phyloP scores from a whole-genome alignment of 2,113 vertebrate genomes.

The Amazona vittata region DNA sequence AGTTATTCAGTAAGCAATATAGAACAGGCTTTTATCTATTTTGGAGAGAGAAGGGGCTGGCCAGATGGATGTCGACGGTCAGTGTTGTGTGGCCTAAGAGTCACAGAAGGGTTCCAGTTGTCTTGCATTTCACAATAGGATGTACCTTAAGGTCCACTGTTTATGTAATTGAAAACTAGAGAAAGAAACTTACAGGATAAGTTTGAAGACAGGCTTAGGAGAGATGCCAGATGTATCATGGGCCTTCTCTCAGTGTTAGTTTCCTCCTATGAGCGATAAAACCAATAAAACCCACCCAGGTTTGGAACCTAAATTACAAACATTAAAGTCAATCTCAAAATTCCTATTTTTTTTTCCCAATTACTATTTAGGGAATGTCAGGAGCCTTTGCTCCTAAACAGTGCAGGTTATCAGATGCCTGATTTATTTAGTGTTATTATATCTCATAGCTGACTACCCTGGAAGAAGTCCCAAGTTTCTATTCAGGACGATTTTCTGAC shows the following conservation, averaged over 20 bases:
- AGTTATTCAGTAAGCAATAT: background rate
- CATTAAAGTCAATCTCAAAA: background rate
- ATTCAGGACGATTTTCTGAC: background rate
- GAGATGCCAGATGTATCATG: background rate
- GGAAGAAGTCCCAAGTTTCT: background rate
- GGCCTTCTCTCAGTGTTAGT: background rate
- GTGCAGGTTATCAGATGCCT: background rate
- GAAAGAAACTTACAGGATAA: background rate
- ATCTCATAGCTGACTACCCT: background rate
- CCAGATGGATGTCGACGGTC: conserved; percentile 1
- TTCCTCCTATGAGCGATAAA: background rate
- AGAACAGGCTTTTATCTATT: background rate
- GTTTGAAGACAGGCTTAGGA: background rate
- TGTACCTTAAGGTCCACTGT: background rate
- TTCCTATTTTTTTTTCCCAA: background rate
- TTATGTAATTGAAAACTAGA: background rate
- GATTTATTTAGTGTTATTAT: background rate
- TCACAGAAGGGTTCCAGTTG: conserved; percentile 15
- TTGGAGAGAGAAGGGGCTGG: background rate
- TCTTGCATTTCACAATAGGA: background rate
- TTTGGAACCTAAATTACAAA: background rate
- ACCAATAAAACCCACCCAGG: background rate
- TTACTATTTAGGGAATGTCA: background rate
- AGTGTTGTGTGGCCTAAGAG: background rate
- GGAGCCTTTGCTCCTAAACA: background rate